Base-by-base conservation (phyloP, 1,140 invertebrate genomes). In the Leptestheria dahalacensis region DNA sequence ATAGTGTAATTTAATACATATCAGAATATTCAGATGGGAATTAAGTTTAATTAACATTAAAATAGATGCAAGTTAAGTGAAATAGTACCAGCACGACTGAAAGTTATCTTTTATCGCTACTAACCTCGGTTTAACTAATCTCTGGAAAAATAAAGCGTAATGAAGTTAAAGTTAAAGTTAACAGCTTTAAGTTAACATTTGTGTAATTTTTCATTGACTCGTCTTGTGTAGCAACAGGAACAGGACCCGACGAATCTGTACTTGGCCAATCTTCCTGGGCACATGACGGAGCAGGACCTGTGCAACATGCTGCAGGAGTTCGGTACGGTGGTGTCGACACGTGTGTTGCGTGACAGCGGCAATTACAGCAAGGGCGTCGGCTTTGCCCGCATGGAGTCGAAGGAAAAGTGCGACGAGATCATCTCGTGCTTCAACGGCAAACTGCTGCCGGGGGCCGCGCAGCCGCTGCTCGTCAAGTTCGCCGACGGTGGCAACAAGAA, bases 191-290 rank as follows among this genome's bases (percentile, higher is more conserved):
- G n/a, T n/a, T n/a, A n/a, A n/a, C n/a, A n/a, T n/a, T n/a, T n/a
- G n/a, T n/a, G n/a, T n/a, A n/a, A n/a, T n/a, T n/a, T n/a, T n/a
- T n/a, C n/a, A n/a, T n/a, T n/a, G n/a, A n/a, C n/a, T n/a, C n/a
- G n/a, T n/a, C n/a, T n/a, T 41, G 15, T 41, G 15, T 82, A 97
- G 89, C 93, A 97, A 88, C 92, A 97, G 81, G 94, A 98, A 77
- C 93, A 97, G 75, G 95, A 99, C 75, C 95, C 95, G 1, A 99
- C 95, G 65, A 99, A 99, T 77, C 78, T 99, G 70, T 99, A 99
- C 76, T 96, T 98, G 74, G 94, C 95, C 66, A 98, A 98, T 77
- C 79, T 99, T 71, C 94, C 95, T 58, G 76, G 83, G 50, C 84
- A 84, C 71, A 95, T 88, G 76, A 91, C 91, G 69, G 93, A 97